phyloP scores from a whole-genome alignment of 2,113 vertebrate species.

The Prochilodus magdalenae region DNA sequence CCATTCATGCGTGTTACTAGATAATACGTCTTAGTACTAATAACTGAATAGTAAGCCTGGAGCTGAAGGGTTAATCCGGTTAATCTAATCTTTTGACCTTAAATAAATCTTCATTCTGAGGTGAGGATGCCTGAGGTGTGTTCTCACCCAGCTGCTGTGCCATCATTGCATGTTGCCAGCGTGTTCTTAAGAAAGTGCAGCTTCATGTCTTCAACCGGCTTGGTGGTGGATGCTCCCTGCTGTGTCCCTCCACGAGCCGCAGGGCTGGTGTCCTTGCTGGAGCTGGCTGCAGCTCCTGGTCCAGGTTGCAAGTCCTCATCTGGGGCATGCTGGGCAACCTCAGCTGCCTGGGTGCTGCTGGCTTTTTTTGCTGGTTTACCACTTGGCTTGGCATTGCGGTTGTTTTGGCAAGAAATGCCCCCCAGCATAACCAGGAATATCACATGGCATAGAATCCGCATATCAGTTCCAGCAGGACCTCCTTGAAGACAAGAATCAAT shows the following conservation, averaged over 20 bases:
- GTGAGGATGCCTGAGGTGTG: neutral
- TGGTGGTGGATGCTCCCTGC: conserved; percentile 50
- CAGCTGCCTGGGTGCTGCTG: conserved; percentile 54
- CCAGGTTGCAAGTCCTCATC: conserved; percentile 53
- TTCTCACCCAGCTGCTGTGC: conserved; percentile 75
- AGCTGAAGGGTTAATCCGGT: neutral
- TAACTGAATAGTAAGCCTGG: neutral
- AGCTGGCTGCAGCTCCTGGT: conserved; percentile 53
- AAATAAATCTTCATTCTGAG: neutral
- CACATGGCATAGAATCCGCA: conserved; percentile 68
- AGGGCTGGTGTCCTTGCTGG: conserved; percentile 52
- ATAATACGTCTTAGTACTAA: neutral
- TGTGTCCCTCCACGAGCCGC: conserved; percentile 56
- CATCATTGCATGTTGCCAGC: conserved; percentile 74
- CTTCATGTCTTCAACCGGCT: conserved; percentile 75
- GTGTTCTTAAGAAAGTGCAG: conserved; percentile 77
- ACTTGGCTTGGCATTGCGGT: conserved; percentile 62
- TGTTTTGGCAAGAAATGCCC: conserved; percentile 68
- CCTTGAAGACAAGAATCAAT: conserved; percentile 15
- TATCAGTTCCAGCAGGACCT: conserved; percentile 57
- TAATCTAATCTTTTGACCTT: neutral
- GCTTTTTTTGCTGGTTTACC: conserved; percentile 66
- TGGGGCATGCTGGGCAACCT: conserved; percentile 53
- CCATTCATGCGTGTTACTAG: too few species aligned
- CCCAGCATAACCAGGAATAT: conserved; percentile 72